Percentiles rank a stretch among this genome's conserved stretches.
Evolutionary conservation across 2,113 vertebrate genomes (phyloP).

Genomic region (Antennarius striatus): DNA sequence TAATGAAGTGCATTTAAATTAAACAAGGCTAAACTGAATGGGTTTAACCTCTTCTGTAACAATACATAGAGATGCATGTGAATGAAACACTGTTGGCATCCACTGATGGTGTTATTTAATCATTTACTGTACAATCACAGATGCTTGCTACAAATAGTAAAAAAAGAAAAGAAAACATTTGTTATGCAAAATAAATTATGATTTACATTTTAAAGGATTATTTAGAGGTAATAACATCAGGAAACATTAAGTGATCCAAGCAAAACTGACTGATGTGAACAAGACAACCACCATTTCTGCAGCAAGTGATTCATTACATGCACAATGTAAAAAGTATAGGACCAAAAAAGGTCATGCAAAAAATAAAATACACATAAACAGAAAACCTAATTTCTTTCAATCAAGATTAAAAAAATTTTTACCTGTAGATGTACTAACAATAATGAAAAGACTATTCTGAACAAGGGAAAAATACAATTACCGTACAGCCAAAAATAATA

Average conservation of each 20-base stretch:
- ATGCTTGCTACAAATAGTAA: slow-evolving; percentile 40
- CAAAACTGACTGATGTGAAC: slow-evolving; percentile 16
- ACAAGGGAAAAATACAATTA: slow-evolving; percentile 4
- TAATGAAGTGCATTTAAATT: too few relatives aligned
- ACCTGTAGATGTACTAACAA: slow-evolving; percentile 24
- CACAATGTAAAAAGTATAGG: slow-evolving; percentile 37
- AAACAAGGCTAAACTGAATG: too few relatives aligned
- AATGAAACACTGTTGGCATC: neutral
- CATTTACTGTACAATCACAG: slow-evolving; percentile 69
- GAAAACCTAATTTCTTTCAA: slow-evolving; percentile 6
- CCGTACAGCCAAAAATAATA: slow-evolving; percentile 10
- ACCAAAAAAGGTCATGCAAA: slow-evolving; percentile 26
- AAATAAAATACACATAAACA: slow-evolving; percentile 22
- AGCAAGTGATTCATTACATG: slow-evolving; percentile 1
- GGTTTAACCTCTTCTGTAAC: neutral
- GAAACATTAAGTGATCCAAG: slow-evolving; percentile 23
- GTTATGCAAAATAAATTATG: slow-evolving; percentile 68
- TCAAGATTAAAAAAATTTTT: slow-evolving; percentile 17
- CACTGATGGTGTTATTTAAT: slow-evolving; percentile 63
- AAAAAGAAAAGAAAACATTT: slow-evolving; percentile 18
- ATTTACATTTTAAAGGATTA: slow-evolving; percentile 33
- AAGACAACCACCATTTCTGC: neutral
- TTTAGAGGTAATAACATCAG: slow-evolving; percentile 12
- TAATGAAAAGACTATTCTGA: neutral
- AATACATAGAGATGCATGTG: neutral